These are phyloP conservation scores for Drosophila watanabei DNA, from an alignment of 1,140 invertebrate genomes.

Conservation along the genomic window DNA sequence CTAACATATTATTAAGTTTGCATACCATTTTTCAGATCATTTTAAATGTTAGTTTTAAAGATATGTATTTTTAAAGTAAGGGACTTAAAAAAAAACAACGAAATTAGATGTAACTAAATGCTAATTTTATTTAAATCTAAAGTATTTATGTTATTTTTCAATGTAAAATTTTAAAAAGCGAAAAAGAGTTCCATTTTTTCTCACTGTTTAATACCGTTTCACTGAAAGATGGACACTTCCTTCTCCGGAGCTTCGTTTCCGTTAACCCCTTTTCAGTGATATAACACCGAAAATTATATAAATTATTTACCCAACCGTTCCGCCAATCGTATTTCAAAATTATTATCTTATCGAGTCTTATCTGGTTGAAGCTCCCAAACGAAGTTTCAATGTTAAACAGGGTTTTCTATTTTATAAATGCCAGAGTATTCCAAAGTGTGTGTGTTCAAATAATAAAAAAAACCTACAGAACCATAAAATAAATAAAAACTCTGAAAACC, in stretches of 20 bases:
- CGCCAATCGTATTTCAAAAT: conserved; percentile 21
- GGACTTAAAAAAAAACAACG: too few relatives aligned
- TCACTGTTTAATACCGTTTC: conserved; percentile 1
- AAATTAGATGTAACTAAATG: too few relatives aligned
- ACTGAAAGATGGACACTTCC: conserved; percentile 6
- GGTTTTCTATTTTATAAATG: conserved; percentile 41
- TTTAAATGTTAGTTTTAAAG: too few relatives aligned
- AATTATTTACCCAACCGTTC: conserved; percentile 20
- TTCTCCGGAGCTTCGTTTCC: conserved; percentile 28
- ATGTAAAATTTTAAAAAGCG: too few relatives aligned
- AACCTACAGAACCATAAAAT: conserved; percentile 19
- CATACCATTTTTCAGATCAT: background rate
- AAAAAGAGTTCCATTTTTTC: too few relatives aligned
- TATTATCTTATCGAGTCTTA: conserved; percentile 49
- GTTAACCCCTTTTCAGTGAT: conserved; percentile 19
- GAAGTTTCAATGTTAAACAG: conserved; percentile 40
- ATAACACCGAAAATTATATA: conserved; percentile 41
- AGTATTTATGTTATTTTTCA: too few relatives aligned
- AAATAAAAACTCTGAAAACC: conserved; percentile 12
- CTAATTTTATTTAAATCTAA: too few relatives aligned
- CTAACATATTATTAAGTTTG: background rate
- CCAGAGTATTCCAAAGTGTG: background rate
- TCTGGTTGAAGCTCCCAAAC: conserved; percentile 47
- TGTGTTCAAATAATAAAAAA: conserved; percentile 27
- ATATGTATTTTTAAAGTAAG: too few relatives aligned